Base-by-base conservation (phyloP, 1,140 invertebrate species). In the Aporrectodea caliginosa region DNA sequence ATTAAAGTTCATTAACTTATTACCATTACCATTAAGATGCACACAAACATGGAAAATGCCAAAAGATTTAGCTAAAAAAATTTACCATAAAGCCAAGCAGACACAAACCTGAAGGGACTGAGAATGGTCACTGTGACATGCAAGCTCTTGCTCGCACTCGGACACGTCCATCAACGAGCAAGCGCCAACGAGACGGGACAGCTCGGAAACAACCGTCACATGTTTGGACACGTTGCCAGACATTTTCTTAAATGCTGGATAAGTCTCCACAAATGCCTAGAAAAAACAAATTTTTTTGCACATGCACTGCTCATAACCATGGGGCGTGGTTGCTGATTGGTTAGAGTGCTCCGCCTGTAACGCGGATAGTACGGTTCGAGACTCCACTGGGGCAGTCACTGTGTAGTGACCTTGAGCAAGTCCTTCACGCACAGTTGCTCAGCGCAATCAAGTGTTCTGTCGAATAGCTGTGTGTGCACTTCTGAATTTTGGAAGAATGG, bases 231-330 rank as follows among this genome's bases (percentile, higher is more conserved):
- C 96, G 1, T 97, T 98, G 31, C 97, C 97, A 0, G 95, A 98
- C 92, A 99, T 96, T 92, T 99, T 99, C 90, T 98, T 98, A 86
- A 99, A 99, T 83, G 98, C 93, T 0, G 98, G 98, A 91, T 99
- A 99, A 22, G 94, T 94, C 86, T 99, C 98, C 16, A 99, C 94
- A 90, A 99, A 99, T 84, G 93, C 93, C 89, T 90, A 79, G 6
- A 73, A 29, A 76, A n/a, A n/a, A n/a, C n/a, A n/a, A n/a, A n/a
- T n/a, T n/a, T n/a, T n/a, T n/a, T n/a, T n/a, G n/a, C n/a, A n/a
- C n/a, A n/a, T n/a, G n/a, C n/a, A n/a, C n/a, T n/a, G n/a, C n/a
- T n/a, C n/a, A n/a, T n/a, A n/a, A n/a, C n/a, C n/a, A n/a, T n/a
- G n/a, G n/a, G n/a, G n/a, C n/a, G n/a, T n/a, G n/a, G n/a, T n/a